Evolutionary conservation across 2,797 vertebrate species (phyloP).

Genomic region (Manis crassicaudata): DNA sequence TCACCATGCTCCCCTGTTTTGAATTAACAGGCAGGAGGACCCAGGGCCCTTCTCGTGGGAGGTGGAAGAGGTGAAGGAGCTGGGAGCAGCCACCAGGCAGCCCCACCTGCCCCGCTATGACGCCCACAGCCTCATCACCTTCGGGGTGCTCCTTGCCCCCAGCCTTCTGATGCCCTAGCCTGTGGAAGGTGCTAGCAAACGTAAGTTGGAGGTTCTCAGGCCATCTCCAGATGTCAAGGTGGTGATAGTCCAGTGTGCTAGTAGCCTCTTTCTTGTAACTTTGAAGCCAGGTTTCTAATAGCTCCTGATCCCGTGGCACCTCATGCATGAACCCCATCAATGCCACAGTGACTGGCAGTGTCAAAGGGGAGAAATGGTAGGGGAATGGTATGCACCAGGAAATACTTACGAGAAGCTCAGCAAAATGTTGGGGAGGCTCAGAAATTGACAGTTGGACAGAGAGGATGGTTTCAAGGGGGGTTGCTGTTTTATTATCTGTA

Average conservation of each 20-base stretch:
- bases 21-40: not conserved
- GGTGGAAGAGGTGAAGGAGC: not conserved
- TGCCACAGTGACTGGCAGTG: not conserved
- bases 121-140: rapidly evolving
- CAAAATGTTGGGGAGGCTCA: too few species aligned
- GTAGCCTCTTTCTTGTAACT: not conserved
- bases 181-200: not conserved
- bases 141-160: not conserved
- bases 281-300: not conserved
- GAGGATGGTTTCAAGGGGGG: too few species aligned
- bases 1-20: not conserved
- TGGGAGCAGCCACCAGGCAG: rapidly evolving
- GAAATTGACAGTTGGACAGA: too few species aligned
- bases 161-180: not conserved
- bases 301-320: not conserved
- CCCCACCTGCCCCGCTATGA: conserved; percentile 62
- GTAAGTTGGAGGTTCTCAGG: not conserved
- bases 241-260: not conserved
- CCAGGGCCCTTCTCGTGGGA: rapidly evolving
- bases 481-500: too few species aligned
- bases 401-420: too few species aligned
- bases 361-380: not conserved
- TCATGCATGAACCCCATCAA: not conserved
- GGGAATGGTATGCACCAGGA: too few species aligned
- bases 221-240: not conserved